phyloP scores from a whole-genome alignment of 1,140 invertebrate species.

The Neocloeon triangulifer region DNA sequence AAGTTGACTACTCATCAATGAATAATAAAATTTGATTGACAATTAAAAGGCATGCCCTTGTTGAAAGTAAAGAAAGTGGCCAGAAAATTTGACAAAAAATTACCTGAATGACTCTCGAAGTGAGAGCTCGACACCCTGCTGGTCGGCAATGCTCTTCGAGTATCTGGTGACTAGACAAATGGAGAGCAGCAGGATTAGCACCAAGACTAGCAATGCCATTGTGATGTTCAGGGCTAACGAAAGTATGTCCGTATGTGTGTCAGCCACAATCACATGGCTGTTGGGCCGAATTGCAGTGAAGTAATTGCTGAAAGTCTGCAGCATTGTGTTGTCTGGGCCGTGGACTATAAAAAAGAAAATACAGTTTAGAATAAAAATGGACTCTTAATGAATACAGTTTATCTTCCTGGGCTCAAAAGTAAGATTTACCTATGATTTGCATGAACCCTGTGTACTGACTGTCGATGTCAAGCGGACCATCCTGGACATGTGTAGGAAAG shows the following conservation, averaged over 20 bases:
- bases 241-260: constrained; percentile 10
- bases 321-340: constrained; percentile 12
- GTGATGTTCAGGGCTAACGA: constrained; percentile 21
- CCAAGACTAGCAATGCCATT: constrained; percentile 34
- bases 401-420: background rate
- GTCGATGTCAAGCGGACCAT: constrained; percentile 45
- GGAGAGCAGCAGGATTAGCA: constrained; percentile 35
- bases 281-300: constrained; percentile 25
- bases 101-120: constrained; percentile 41
- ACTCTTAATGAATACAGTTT: background rate
- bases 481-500: constrained; percentile 20
- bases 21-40: no score
- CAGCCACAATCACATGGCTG: constrained; percentile 14
- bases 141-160: constrained; percentile 39
- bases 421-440: constrained; percentile 41
- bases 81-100: no score
- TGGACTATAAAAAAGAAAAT: constrained; percentile 11
- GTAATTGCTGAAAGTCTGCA: constrained; percentile 29
- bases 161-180: constrained; percentile 49
- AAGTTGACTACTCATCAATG: no score
- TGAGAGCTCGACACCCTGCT: constrained; percentile 53
- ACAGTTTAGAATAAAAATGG: background rate
- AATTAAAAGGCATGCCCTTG: constrained; percentile 4
- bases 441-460: constrained; percentile 65
- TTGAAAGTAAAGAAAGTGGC: constrained; percentile 3